Base-by-base conservation (phyloP, 1,140 invertebrate genomes). In the Orchesella cincta region DNA sequence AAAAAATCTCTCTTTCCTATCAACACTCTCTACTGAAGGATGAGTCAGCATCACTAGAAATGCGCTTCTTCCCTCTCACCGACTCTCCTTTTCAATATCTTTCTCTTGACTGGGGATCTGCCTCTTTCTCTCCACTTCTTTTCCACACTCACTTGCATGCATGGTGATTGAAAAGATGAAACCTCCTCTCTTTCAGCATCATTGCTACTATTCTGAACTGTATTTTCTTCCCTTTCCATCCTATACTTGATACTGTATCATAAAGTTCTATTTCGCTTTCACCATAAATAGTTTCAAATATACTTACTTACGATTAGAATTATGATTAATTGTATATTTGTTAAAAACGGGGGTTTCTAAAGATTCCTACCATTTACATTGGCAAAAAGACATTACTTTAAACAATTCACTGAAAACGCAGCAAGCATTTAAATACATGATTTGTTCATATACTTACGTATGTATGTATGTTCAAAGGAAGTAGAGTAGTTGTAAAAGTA, bases 21-120 rank as follows among this genome's bases (percentile, higher is more conserved):
- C 23, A n/a, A n/a, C n/a, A 16, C 36, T 39, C 36, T 62, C 28
- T 51, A 33, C 67, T n/a, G n/a, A n/a, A 29, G 73, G 36, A 29
- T 46, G 39, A 74, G 39, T 74, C 29, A 74, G 28, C 29, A 74
- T 74, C 51, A 52, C 73, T 74, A 52, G 36, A 52, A 51, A 52
- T 74, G 51, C 28, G 73, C 73, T 74, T 52, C 29, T 51, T 52
- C 31, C 71, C 23, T 26, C 51, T 29, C 20, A 52, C 31, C 54
- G 36, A 28, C 73, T 74, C 73, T 74, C 73, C 36, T 28, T 67
- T 67, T 29, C 62, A 31, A 67, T 67, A 29, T 52, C 31, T 74
- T 14, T 52, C 51, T 52, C 51, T 31, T 33, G n/a, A 70, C 26
- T 29, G 31, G 31, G 20, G 18, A 23, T 74, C 51, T 74, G 16